Base-by-base conservation (phyloP, 2,888 invertebrate genomes). In the Tanypteryx hageni region DNA sequence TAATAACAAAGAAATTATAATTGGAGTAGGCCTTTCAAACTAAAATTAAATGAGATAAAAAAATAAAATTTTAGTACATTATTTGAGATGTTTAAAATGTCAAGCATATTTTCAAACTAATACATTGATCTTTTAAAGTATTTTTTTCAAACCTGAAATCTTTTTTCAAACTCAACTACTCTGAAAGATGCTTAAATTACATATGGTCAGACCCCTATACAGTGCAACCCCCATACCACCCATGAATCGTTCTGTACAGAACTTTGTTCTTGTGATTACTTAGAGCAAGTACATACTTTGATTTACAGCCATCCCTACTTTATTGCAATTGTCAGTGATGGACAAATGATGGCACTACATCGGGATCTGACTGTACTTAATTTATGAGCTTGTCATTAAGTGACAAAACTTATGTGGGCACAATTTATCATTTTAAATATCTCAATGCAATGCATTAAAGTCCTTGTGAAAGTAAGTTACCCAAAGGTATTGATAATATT, bases 1-100 rank as follows among this genome's bases (percentile, higher is more conserved):
- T 1, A 89, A 31, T 61, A 11, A 31, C 57, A 57, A 89, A 89
- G 44, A 44, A 44, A 44, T 22, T 86, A 59, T 14, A 11, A 64
- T 22, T 16, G 44, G 61, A 64, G 64, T 14, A 89, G 44, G 31
- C 31, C 59, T 64, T 89, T 31, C 18, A 16, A n/a, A 16, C 16
- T 13, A 89, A 44, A 44, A 44, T 44, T 44, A 3, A n/a, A 3
- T 44, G 5, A 44, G 5, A 44, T 44, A 44, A 44, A 18, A n/a
- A 44, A 83, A 83, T 57, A 83, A 56, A 83, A 27, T 57, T 82
- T 82, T 56, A 83, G 44, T 44, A 64, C 89, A 64, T 64, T 64
- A 44, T 64, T 64, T 27, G 18, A 68, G 64, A 61, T 64, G 64
- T n/a, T 44, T 13, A 61, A 89, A 64, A 44, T 44, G 44, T 44